Conservation (phyloP, 2,888 invertebrate genomes). For the Drosophila emarginata region DNA sequence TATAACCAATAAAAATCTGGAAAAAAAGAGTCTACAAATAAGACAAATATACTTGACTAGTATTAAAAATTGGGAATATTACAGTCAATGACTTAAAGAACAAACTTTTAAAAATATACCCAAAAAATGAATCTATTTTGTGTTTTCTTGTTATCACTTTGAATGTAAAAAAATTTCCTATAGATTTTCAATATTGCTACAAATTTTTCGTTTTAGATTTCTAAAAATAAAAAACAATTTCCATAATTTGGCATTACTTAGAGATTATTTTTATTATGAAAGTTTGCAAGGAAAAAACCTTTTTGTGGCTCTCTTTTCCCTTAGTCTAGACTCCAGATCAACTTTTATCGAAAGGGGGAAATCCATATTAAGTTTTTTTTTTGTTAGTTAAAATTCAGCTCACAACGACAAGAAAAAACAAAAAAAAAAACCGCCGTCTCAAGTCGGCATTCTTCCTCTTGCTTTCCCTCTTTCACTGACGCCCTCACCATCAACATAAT, state of each 20-base stretch:
- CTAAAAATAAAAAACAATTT: background rate
- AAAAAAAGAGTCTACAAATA: too few relatives aligned
- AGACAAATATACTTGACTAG: too few relatives aligned
- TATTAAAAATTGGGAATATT: too few relatives aligned
- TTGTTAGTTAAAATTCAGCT: constrained; percentile 39
- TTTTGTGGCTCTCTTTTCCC: background rate
- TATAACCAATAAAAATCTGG: too few relatives aligned
- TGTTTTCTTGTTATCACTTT: too few relatives aligned
- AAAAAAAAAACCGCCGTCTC: constrained; percentile 31
- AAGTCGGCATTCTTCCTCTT: constrained; percentile 23
- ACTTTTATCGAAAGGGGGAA: background rate
- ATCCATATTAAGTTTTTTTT: constrained; percentile 6
- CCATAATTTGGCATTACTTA: background rate
- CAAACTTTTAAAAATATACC: too few relatives aligned
- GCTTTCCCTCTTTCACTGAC: background rate
- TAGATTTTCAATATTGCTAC: too few relatives aligned
- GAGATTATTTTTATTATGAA: background rate
- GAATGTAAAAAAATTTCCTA: too few relatives aligned
- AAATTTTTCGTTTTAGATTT: too few relatives aligned
- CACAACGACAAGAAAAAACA: constrained; percentile 16
- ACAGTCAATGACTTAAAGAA: too few relatives aligned
- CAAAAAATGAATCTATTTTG: too few relatives aligned
- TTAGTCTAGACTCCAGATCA: background rate
- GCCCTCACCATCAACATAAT: background rate
- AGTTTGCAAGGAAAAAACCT: background rate